These are phyloP conservation scores for Tipula confusa DNA, from an alignment of 2,888 invertebrate genomes.

Conservation along the genomic window DNA sequence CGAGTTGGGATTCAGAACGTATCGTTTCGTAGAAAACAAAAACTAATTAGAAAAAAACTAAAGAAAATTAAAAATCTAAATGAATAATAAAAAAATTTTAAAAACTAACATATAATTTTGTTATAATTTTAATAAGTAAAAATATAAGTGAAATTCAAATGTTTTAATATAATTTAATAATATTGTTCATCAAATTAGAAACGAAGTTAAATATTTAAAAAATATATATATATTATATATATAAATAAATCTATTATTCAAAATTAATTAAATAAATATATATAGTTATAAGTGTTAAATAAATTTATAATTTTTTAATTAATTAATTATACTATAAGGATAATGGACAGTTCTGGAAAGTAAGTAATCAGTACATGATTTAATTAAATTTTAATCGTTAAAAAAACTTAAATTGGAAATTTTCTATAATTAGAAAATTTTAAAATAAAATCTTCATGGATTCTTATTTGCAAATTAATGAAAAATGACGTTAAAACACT, in stretches of 20 bases:
- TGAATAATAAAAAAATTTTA: background rate
- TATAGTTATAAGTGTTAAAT: conserved; percentile 6
- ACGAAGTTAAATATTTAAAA: background rate
- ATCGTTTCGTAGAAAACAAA: background rate
- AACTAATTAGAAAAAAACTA: background rate
- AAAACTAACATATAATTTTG: background rate
- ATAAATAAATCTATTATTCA: background rate
- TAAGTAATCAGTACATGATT: background rate
- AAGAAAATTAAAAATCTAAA: conserved; percentile 4
- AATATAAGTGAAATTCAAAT: background rate
- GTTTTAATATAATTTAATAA: background rate
- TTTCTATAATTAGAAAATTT: conserved; percentile 21
- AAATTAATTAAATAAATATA: background rate
- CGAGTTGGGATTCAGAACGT: conserved; percentile 25
- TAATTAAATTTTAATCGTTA: background rate
- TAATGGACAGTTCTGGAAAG: conserved; percentile 20
- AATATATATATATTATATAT: background rate
- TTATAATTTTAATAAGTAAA: background rate
- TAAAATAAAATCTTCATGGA: background rate
- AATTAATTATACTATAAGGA: background rate
- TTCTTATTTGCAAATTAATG: conserved; percentile 25
- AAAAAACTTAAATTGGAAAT: background rate
- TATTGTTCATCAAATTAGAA: background rate
- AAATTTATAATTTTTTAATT: background rate
- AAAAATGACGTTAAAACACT: background rate